Evolutionary conservation across 2,113 vertebrate genomes (phyloP).

Genomic region (Perccottus glenii): DNA sequence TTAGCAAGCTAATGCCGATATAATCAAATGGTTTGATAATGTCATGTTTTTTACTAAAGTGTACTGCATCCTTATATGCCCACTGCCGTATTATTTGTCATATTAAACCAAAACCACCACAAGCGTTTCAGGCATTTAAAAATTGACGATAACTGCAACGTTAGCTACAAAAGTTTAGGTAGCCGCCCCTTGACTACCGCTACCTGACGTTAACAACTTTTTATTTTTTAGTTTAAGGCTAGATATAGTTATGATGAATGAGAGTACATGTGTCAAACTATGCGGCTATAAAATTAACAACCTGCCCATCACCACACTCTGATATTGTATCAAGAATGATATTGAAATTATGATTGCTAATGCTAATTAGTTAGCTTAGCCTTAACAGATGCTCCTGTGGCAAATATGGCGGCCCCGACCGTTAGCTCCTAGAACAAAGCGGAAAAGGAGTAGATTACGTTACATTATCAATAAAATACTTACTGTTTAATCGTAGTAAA

Average conservation of each 20-base stretch:
- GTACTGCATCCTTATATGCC: too few relatives aligned
- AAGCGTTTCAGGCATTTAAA: too few relatives aligned
- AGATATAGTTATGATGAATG: background rate
- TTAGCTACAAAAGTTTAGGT: too few relatives aligned
- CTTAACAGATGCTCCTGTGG: constrained; percentile 11
- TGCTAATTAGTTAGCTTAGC: background rate
- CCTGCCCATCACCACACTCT: too few relatives aligned
- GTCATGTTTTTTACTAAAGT: too few relatives aligned
- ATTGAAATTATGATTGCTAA: background rate
- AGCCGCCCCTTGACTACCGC: background rate
- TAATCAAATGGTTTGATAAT: too few relatives aligned
- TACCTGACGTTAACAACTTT: background rate
- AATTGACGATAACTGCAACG: too few relatives aligned
- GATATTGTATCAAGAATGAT: too few relatives aligned
- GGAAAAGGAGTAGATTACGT: constrained; percentile 1
- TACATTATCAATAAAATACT: constrained; percentile 45
- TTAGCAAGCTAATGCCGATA: too few relatives aligned
- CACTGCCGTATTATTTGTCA: too few relatives aligned
- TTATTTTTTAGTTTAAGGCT: background rate
- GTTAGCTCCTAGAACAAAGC: constrained; percentile 19
- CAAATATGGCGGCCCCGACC: constrained; percentile 62
- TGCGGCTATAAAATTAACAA: too few relatives aligned
- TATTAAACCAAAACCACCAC: too few relatives aligned
- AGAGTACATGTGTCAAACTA: background rate
- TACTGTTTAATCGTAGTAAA: constrained; percentile 59